Conservation (phyloP, 1,140 invertebrate genomes). For the Oscheius sp. region DNA sequence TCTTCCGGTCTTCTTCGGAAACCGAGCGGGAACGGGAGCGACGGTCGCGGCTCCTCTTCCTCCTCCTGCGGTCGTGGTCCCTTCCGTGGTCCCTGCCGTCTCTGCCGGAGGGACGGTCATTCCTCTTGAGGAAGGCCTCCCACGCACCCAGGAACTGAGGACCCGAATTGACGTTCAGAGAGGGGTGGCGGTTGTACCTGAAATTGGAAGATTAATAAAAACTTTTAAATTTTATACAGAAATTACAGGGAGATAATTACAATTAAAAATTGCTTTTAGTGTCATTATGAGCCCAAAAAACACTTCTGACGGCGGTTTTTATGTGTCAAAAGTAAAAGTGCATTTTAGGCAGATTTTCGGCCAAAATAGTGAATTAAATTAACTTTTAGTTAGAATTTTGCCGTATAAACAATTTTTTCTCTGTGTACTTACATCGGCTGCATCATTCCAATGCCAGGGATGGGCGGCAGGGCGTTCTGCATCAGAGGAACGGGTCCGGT, state of each 20-base stretch:
- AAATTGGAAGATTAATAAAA: too few relatives aligned
- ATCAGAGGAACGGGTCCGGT: background rate
- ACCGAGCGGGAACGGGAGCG: background rate
- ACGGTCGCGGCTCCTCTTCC: background rate
- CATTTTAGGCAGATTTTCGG: too few relatives aligned
- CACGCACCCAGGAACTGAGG: constrained; percentile 1
- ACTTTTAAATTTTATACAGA: too few relatives aligned
- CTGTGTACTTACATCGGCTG: background rate
- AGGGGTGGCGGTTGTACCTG: background rate
- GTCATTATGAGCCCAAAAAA: too few relatives aligned
- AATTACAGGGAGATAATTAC: too few relatives aligned
- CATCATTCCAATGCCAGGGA: background rate
- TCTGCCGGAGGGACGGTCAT: background rate
- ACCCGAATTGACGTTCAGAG: background rate
- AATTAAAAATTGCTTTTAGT: too few relatives aligned
- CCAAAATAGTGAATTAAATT: background rate
- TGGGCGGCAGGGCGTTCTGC: background rate
- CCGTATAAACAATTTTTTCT: too few relatives aligned
- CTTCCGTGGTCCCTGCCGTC: background rate
- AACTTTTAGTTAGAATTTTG: too few relatives aligned
- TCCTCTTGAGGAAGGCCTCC: background rate
- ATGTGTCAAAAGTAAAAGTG: too few relatives aligned
- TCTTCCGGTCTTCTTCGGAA: background rate
- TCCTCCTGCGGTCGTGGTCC: too few relatives aligned
- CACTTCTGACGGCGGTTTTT: too few relatives aligned